These are phyloP conservation scores for Asbolus verrucosus DNA, from an alignment of 1,140 invertebrate species.

Conservation along the genomic window DNA sequence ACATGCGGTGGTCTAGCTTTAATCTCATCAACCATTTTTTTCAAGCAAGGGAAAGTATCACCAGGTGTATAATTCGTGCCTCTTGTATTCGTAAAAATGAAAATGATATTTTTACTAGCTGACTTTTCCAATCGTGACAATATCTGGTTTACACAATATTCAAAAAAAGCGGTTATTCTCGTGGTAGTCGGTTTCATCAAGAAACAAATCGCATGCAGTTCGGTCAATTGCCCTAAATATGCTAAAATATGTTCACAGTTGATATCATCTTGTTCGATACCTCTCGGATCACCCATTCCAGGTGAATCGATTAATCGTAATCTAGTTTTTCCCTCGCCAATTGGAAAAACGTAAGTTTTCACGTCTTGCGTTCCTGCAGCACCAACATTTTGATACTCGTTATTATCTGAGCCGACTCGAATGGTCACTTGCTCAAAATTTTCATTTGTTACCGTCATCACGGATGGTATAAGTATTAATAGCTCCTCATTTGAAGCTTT, in stretches of 20 bases:
- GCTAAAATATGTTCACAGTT: slow-evolving; percentile 60
- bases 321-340: slow-evolving; percentile 47
- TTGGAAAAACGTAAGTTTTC: slow-evolving; percentile 59
- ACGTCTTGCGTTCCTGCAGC: slow-evolving; percentile 59
- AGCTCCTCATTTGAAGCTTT: slow-evolving; percentile 53
- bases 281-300: slow-evolving; percentile 58
- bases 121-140: slow-evolving; percentile 59
- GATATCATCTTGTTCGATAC: slow-evolving; percentile 57
- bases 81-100: slow-evolving; percentile 59
- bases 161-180: slow-evolving; percentile 53
- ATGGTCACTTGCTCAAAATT: slow-evolving; percentile 48
- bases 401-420: slow-evolving; percentile 52
- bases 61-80: slow-evolving; percentile 57
- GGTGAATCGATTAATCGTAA: slow-evolving; percentile 60
- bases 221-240: slow-evolving; percentile 54
- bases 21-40: slow-evolving; percentile 50
- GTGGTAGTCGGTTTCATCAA: slow-evolving; percentile 57
- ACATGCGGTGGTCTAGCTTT: slow-evolving; percentile 50
- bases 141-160: slow-evolving; percentile 60
- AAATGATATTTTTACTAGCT: slow-evolving; percentile 59
- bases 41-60: slow-evolving; percentile 52
- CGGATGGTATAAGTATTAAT: slow-evolving; percentile 56
- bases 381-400: slow-evolving; percentile 56
- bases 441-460: slow-evolving; percentile 55
- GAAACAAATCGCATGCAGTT: slow-evolving; percentile 60